Conservation (phyloP, 2,888 invertebrate genomes). For the Acanthacorydalis orientalis region DNA sequence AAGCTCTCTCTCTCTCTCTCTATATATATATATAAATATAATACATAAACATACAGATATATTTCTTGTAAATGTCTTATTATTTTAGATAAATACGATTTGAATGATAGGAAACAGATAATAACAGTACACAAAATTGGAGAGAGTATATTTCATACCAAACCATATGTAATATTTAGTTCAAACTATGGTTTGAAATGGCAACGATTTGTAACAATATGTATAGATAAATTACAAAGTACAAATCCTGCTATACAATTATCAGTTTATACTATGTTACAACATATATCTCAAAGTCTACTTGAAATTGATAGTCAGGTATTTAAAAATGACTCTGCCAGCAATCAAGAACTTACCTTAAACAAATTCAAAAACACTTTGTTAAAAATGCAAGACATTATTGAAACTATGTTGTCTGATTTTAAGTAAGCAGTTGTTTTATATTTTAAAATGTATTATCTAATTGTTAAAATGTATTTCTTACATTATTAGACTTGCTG, state of each 20-base stretch:
- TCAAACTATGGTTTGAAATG: constrained; percentile 16
- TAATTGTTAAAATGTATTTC: not conserved
- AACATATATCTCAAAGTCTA: not conserved
- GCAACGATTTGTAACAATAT: constrained; percentile 14
- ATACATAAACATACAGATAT: no score
- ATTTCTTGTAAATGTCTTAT: not conserved
- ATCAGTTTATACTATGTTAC: not conserved
- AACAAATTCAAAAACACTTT: constrained; percentile 15
- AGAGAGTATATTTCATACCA: constrained; percentile 14
- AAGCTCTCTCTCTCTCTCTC: no score
- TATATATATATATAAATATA: no score
- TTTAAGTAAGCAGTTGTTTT: constrained; percentile 27
- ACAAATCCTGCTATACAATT: not conserved
- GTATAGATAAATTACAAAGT: constrained; percentile 9
- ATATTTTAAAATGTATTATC: not conserved
- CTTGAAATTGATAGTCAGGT: not conserved
- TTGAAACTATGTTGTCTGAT: constrained; percentile 32
- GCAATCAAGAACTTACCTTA: not conserved
- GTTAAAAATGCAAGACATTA: constrained; percentile 26
- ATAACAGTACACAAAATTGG: no score
- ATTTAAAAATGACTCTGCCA: not conserved
- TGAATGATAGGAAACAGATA: not conserved
- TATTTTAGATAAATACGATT: constrained; percentile 13
- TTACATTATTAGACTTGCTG: constrained; percentile 32
- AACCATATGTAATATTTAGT: constrained; percentile 13